Percentiles rank a stretch among this genome's conserved stretches.
phyloP scores from a whole-genome alignment of 2,113 vertebrate species.

The Pelusios castaneus region DNA sequence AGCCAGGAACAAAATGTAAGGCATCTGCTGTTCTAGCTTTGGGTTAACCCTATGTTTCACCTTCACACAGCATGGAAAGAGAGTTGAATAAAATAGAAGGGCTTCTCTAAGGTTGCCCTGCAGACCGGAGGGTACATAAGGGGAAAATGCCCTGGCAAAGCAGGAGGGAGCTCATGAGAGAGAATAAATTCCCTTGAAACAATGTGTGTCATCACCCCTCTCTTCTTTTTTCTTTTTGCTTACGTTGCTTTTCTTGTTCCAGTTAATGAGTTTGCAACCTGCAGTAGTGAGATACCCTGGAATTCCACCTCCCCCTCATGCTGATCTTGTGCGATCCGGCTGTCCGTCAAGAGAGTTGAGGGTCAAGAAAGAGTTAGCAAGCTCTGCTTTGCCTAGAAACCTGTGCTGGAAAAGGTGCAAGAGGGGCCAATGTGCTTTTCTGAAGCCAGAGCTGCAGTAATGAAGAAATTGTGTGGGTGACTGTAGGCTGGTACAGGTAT shows the following conservation, averaged over 20 bases:
- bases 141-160: not conserved
- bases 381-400: not conserved
- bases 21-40: not conserved
- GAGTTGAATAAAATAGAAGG: not conserved
- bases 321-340: not conserved
- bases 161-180: not conserved
- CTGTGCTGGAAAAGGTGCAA: not conserved
- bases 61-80: not conserved
- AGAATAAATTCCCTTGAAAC: not conserved
- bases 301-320: not conserved
- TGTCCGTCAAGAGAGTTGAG: not conserved
- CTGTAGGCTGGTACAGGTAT: not conserved
- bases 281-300: not conserved
- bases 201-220: not conserved
- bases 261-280: not conserved
- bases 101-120: not conserved
- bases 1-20: not conserved
- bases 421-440: not conserved
- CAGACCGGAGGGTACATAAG: not conserved
- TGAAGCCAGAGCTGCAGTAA: not conserved
- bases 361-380: not conserved
- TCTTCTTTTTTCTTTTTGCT: not conserved
- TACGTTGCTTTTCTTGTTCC: not conserved
- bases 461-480: not conserved
- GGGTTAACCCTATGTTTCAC: not conserved